These are phyloP conservation scores for Ligdia adustata DNA, from an alignment of 2,888 invertebrate species.

Conservation along the genomic window DNA sequence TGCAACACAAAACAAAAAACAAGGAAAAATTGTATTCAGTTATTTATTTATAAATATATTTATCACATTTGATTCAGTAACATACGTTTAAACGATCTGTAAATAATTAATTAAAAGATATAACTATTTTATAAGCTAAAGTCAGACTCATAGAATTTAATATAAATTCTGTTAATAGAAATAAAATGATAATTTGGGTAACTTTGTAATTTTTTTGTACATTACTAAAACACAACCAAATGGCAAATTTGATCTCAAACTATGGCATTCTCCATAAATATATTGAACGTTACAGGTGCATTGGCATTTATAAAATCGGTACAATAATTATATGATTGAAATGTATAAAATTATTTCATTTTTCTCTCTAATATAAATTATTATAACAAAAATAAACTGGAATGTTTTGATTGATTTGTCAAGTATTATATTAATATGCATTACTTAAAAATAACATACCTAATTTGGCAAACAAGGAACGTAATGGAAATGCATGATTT, in stretches of 20 bases:
- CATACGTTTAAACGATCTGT: conserved; percentile 65
- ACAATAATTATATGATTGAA: not conserved
- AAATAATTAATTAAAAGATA: conserved; percentile 64
- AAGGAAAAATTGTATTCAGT: not conserved
- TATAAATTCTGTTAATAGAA: conserved; percentile 70
- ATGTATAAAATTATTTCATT: conserved; percentile 1
- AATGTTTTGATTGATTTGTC: conserved; percentile 58
- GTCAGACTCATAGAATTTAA: conserved; percentile 80
- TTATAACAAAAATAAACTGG: conserved; percentile 44
- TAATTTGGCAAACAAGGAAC: conserved; percentile 57
- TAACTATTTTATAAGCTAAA: conserved; percentile 59
- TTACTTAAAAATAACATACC: conserved; percentile 24
- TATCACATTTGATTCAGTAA: conserved; percentile 75
- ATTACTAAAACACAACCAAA: conserved; percentile 78
- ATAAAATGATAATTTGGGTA: conserved; percentile 73
- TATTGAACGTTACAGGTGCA: conserved; percentile 51
- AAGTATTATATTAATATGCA: conserved; percentile 5
- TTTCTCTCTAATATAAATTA: conserved; percentile 9
- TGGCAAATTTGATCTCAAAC: conserved; percentile 67
- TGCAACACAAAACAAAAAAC: too few species aligned
- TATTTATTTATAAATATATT: conserved; percentile 67
- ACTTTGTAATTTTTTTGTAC: conserved; percentile 76
- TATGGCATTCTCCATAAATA: conserved; percentile 69
- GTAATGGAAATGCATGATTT: conserved; percentile 47
- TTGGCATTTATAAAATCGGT: conserved; percentile 1